Evolutionary conservation across 2,797 vertebrate genomes (phyloP).

Genomic region (Naso thynnoides): DNA sequence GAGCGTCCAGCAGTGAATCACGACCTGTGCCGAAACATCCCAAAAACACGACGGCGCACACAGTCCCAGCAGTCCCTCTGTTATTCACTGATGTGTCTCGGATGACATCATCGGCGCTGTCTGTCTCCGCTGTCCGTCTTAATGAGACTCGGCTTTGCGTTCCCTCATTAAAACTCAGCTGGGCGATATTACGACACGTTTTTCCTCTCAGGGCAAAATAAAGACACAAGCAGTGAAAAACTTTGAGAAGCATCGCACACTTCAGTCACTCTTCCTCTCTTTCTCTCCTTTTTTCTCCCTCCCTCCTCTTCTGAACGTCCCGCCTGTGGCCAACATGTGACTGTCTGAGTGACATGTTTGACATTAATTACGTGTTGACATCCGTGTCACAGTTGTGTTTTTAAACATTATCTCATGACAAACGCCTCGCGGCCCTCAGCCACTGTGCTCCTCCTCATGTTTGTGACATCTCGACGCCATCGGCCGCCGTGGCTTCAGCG

Average conservation of each 20-base stretch:
- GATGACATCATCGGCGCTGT: slow-evolving; percentile 1
- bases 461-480: slow-evolving; percentile 23
- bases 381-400: slow-evolving; percentile 23
- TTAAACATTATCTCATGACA: slow-evolving; percentile 35
- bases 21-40: slow-evolving; percentile 7
- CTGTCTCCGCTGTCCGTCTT: background rate
- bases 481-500: background rate
- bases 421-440: slow-evolving; percentile 18
- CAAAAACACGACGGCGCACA: background rate
- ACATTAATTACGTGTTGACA: slow-evolving; percentile 45
- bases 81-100: background rate
- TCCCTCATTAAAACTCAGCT: background rate
- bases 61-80: background rate
- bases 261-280: too few species aligned
- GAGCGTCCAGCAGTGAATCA: slow-evolving; percentile 18
- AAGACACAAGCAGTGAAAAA: too few species aligned
- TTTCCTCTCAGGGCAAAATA: background rate
- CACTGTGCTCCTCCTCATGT: slow-evolving; percentile 1
- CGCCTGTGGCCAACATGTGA: background rate
- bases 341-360: slow-evolving; percentile 20
- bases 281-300: too few species aligned
- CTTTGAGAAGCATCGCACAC: background rate
- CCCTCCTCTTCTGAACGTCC: background rate
- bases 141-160: background rate
- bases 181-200: background rate